A percentile compares a stretch with the other conserved stretches of the same genome.
Evolutionary conservation across 2,113 vertebrate genomes (phyloP).

Genomic region (Ophthalmolycus amberensis): DNA sequence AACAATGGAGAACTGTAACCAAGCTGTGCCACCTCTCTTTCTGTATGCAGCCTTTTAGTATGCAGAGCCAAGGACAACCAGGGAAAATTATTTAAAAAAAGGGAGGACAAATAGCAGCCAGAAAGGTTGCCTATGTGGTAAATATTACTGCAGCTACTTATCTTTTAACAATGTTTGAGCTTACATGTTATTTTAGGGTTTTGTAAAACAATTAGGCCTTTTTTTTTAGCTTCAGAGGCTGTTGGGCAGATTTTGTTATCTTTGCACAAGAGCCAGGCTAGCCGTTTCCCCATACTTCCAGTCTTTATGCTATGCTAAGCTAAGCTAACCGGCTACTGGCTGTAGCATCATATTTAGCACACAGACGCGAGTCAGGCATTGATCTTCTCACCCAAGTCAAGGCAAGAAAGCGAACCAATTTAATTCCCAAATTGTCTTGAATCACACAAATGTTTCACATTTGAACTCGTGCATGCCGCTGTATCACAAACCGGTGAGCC

Average conservation of each 20-base stretch:
- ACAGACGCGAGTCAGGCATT: neutral
- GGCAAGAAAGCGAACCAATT: neutral
- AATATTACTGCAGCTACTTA: neutral
- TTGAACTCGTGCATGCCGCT: neutral
- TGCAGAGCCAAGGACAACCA: constrained; percentile 12
- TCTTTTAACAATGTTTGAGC: neutral
- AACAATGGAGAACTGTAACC: constrained; percentile 54
- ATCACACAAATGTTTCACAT: neutral
- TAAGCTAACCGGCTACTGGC: neutral
- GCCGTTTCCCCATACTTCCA: neutral
- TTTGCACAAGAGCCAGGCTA: neutral
- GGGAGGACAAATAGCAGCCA: constrained; percentile 4
- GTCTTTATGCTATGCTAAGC: neutral
- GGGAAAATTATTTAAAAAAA: neutral
- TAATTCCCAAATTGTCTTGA: neutral
- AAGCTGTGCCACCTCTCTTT: constrained; percentile 29
- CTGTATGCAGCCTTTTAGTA: neutral
- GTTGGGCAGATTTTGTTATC: neutral
- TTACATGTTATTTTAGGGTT: neutral
- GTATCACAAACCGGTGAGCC: neutral
- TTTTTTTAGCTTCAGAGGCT: too few species aligned
- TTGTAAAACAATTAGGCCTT: neutral
- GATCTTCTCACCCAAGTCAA: too few species aligned
- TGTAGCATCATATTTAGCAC: neutral
- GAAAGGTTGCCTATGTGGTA: neutral